Conservation (phyloP, 1,140 invertebrate species). For the Bradysia coprophila region DNA sequence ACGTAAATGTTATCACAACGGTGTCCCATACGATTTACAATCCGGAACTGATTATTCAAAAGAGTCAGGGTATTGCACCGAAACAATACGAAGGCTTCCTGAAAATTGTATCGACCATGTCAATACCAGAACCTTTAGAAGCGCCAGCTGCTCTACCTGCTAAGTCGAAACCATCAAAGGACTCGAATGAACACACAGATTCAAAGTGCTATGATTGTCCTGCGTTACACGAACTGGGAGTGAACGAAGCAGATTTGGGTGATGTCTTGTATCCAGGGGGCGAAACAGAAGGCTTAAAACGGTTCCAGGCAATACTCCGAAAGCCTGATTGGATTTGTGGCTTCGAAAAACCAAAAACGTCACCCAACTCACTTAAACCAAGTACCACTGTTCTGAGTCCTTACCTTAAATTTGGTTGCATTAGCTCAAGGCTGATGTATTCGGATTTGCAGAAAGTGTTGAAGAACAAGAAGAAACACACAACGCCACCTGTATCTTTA, state of each 20-base stretch:
- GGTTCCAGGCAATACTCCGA: slow-evolving; percentile 36
- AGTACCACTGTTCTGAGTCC: slow-evolving; percentile 56
- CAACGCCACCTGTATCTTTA: slow-evolving; percentile 37
- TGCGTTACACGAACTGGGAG: slow-evolving; percentile 34
- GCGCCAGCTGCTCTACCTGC: slow-evolving; percentile 23
- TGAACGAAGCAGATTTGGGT: slow-evolving; percentile 23
- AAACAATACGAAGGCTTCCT: slow-evolving; percentile 54
- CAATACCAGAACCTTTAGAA: slow-evolving; percentile 30
- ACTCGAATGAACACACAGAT: slow-evolving; percentile 25
- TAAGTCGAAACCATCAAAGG: slow-evolving; percentile 18
- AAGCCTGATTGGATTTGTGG: slow-evolving; percentile 46
- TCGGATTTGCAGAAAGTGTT: slow-evolving; percentile 36
- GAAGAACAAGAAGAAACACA: slow-evolving; percentile 25
- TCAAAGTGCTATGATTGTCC: slow-evolving; percentile 33
- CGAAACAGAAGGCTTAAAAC: slow-evolving; percentile 43
- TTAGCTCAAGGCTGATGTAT: slow-evolving; percentile 45
- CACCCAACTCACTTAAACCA: slow-evolving; percentile 46
- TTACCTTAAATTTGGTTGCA: slow-evolving; percentile 54
- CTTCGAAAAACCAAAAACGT: slow-evolving; percentile 57
- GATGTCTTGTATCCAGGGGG: slow-evolving; percentile 39
- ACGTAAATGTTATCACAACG: slow-evolving; percentile 36
- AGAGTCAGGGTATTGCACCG: slow-evolving; percentile 42
- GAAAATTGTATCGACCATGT: slow-evolving; percentile 33
- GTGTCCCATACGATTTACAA: slow-evolving; percentile 55
- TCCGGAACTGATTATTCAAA: slow-evolving; percentile 36